Evolutionary conservation across 2,797 vertebrate genomes (phyloP).

Genomic region (Acanthurus lineatus): DNA sequence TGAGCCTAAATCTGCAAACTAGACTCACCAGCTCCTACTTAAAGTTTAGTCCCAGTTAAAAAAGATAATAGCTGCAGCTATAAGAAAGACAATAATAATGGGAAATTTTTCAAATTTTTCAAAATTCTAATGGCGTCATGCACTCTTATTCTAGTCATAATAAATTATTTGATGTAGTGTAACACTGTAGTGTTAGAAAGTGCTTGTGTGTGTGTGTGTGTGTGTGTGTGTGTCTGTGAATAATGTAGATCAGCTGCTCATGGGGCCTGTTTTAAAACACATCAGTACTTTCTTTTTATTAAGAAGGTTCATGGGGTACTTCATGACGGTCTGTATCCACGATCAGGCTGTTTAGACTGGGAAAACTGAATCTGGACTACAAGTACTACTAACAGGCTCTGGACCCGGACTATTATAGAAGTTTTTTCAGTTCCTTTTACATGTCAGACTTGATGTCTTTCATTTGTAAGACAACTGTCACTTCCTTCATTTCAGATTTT

Average conservation of each 20-base stretch:
- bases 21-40: neutral
- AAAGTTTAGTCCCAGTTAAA: conserved; percentile 3
- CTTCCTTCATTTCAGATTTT: neutral
- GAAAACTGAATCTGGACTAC: neutral
- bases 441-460: neutral
- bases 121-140: neutral
- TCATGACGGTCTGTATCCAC: neutral
- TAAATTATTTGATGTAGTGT: conserved; percentile 22
- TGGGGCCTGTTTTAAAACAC: neutral
- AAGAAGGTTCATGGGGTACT: neutral
- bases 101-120: no score
- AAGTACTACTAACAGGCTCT: neutral
- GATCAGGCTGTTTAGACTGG: neutral
- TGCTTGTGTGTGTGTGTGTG: neutral
- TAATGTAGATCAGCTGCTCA: neutral
- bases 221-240: neutral
- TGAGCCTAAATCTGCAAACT: neutral
- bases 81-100: conserved; percentile 25
- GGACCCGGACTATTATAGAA: neutral
- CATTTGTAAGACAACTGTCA: neutral
- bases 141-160: conserved; percentile 5
- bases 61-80: conserved; percentile 5
- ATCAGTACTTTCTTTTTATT: neutral
- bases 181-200: no score
- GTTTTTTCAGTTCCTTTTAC: neutral